Conservation (phyloP, 2,113 vertebrate species). For the Upupa epops region DNA sequence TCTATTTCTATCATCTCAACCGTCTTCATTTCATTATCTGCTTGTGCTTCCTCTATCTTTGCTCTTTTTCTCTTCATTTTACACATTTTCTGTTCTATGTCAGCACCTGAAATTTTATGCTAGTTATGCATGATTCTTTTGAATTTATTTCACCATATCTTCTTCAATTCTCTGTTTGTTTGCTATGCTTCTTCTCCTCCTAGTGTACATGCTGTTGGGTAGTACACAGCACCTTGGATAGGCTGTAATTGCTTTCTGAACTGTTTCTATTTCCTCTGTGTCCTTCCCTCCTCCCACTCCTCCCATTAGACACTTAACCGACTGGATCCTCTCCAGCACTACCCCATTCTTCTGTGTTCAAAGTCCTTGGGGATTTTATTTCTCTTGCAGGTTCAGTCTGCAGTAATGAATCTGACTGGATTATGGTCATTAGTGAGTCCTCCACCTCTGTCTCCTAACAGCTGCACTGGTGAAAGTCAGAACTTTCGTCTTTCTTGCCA, state of each 20-base stretch:
- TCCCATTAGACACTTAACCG: constrained; percentile 48
- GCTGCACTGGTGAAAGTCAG: constrained; percentile 53
- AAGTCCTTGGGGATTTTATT: constrained; percentile 31
- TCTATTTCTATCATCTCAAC: neutral
- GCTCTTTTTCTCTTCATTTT: constrained; percentile 18
- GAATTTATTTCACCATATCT: constrained; percentile 69
- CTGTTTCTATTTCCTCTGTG: constrained; percentile 59
- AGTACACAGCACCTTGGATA: constrained; percentile 58
- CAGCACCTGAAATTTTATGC: neutral
- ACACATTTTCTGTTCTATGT: constrained; percentile 23
- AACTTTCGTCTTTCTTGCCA: constrained; percentile 26
- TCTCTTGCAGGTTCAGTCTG: constrained; percentile 50
- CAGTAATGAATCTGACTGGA: constrained; percentile 62
- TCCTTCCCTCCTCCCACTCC: constrained; percentile 44
- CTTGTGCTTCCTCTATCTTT: constrained; percentile 38
- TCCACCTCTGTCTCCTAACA: constrained; percentile 46
- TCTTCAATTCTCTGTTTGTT: constrained; percentile 58
- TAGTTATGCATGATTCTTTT: neutral
- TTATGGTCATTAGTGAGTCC: constrained; percentile 69
- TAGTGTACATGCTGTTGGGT: constrained; percentile 46
- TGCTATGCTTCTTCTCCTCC: constrained; percentile 39
- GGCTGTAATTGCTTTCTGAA: constrained; percentile 73
- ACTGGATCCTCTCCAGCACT: constrained; percentile 55
- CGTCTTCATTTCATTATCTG: constrained; percentile 43
- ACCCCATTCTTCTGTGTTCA: constrained; percentile 59